Evolutionary conservation across 1,140 invertebrate genomes (phyloP), one percentile per base, ranked within the genome.

Genomic region (Ceratina australensis): DNA sequence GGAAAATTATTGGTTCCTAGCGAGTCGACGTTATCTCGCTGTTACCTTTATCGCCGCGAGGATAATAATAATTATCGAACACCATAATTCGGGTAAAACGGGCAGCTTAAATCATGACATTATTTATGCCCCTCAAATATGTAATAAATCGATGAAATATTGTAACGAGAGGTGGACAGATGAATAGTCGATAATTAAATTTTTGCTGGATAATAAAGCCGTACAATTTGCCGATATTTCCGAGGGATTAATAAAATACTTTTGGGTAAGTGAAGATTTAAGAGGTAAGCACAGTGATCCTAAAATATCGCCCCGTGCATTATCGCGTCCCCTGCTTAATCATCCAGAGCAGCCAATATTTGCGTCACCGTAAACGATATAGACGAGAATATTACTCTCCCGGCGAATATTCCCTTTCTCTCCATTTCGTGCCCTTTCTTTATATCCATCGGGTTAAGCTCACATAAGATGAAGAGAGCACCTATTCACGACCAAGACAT

Each of bases 1-100:
- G 85, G 74, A 68, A 79, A 89, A 89, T 89, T 88, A 89, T 90
- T 86, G 87, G 85, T 81, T 88, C 87, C 86, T 87, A 80, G 28
- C 64, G 80, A 76, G 73, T 66, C 77, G 72, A 66, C 71, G 80
- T 72, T 78, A 88, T 86, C 88, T 83, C 88, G 5, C 33, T 87
- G 89, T 90, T 86, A 86, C 73, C 76, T 54, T 49, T 20, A 67
- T 78, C 66, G 49, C 47, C 76, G 67, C 59, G 10, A 10, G 33
- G 33, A 42, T 42, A 42, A 42, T 42, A 42, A 3, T 42, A 8
- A 33, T 33, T 33, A 42, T 42, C 33, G 33, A 42, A 16, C 52
- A n/a, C 16, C 16, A 18, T 54, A n/a, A 16, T 54, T 77, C 79
- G 56, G 54, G 28, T 28, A 57, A 66, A 61, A 73, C 52, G 50